Conservation (phyloP, 2,797 vertebrate species). For the Rousettus madagascariensis region DNA sequence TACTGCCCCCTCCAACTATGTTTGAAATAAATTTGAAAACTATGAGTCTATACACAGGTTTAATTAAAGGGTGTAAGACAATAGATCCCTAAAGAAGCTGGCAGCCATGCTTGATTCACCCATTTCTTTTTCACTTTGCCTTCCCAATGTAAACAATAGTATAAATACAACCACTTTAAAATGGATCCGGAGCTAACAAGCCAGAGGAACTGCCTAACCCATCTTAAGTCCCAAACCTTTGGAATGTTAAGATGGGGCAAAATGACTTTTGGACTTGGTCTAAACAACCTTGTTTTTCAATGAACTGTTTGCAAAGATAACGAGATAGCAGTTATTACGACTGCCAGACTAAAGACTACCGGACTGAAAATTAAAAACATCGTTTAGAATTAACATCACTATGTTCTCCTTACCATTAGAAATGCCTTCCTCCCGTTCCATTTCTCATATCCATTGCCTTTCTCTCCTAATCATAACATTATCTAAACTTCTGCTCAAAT, state of each 20-base stretch:
- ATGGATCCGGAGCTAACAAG: too few relatives aligned
- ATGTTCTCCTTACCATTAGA: neutral
- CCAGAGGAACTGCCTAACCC: neutral
- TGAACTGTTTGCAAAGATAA: neutral
- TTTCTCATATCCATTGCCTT: neutral
- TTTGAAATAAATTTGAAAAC: neutral
- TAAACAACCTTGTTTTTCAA: neutral
- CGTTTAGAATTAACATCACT: neutral
- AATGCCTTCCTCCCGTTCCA: neutral
- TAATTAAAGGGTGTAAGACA: neutral
- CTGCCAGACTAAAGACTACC: neutral
- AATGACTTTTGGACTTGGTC: neutral
- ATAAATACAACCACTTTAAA: neutral
- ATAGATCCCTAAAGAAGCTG: neutral
- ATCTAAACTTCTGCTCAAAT: neutral
- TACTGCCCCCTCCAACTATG: neutral
- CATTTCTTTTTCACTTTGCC: neutral
- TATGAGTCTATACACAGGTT: neutral
- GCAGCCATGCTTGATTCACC: neutral
- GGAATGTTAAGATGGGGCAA: neutral
- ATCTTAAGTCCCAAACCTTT: neutral
- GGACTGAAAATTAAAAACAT: neutral
- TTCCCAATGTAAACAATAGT: neutral
- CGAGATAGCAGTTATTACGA: neutral
- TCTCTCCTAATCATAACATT: neutral